Evolutionary conservation across 2,797 vertebrate species (phyloP).

Genomic region (Channallabes apus): DNA sequence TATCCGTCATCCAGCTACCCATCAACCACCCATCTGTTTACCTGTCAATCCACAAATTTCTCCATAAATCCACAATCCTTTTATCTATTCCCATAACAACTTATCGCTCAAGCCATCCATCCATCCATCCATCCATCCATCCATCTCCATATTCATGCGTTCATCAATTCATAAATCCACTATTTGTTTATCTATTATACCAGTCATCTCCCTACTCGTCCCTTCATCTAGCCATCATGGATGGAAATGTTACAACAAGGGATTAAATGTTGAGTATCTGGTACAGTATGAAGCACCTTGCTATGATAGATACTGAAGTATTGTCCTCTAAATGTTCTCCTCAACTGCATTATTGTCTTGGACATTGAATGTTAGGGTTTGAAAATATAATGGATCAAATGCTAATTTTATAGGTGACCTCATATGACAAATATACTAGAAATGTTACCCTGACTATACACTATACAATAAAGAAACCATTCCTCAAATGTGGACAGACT

Average conservation of each 20-base stretch:
- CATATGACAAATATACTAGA: background rate
- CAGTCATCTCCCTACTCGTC: too few species aligned
- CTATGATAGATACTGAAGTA: background rate
- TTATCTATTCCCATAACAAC: background rate
- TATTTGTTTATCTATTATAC: too few species aligned
- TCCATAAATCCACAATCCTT: background rate
- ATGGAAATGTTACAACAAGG: background rate
- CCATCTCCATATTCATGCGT: background rate
- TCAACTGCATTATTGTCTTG: background rate
- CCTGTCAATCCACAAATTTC: background rate
- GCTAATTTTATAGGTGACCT: background rate
- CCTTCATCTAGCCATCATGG: background rate
- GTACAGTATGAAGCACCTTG: background rate
- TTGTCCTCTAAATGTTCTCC: background rate
- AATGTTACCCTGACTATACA: constrained; percentile 1
- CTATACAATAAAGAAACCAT: background rate
- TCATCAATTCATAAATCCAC: background rate
- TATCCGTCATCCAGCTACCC: background rate
- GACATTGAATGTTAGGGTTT: background rate
- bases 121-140: background rate
- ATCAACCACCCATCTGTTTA: background rate
- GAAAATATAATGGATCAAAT: background rate
- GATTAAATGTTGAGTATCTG: background rate
- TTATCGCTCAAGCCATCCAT: background rate
- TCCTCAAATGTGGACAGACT: background rate